Evolutionary conservation across 2,888 invertebrate genomes (phyloP).

Genomic region (Drosophila falleni): DNA sequence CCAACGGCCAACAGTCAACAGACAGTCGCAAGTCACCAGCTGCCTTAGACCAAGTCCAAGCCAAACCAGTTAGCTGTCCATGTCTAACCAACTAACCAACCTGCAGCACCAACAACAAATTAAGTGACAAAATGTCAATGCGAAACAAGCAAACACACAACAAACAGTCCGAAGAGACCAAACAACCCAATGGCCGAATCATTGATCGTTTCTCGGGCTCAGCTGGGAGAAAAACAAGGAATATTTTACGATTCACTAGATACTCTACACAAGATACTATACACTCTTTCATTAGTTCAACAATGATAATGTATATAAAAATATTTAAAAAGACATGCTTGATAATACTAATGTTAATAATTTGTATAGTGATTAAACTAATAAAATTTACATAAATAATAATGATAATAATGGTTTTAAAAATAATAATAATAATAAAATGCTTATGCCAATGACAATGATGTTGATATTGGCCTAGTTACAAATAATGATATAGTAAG

Average conservation of each 20-base stretch:
- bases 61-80: slow-evolving; percentile 53
- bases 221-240: neutral
- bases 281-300: neutral
- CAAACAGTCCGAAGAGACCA: slow-evolving; percentile 27
- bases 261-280: slow-evolving; percentile 12
- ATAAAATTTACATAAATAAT: neutral
- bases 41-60: slow-evolving; percentile 28
- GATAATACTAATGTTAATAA: neutral
- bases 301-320: neutral
- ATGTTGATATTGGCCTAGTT: neutral
- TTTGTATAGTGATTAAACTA: neutral
- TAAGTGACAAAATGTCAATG: slow-evolving; percentile 83
- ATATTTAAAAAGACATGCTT: no score
- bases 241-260: neutral
- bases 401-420: neutral
- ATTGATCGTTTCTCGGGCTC: slow-evolving; percentile 32
- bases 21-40: slow-evolving; percentile 32
- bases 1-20: slow-evolving; percentile 8
- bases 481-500: no score
- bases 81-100: slow-evolving; percentile 51
- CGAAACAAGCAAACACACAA: slow-evolving; percentile 51
- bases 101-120: slow-evolving; percentile 68
- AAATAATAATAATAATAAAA: neutral
- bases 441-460: neutral
- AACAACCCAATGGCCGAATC: slow-evolving; percentile 41